A percentile compares a stretch with the other conserved stretches of the same genome.
phyloP scores from a whole-genome alignment of 2,797 vertebrate species.

The Discoglossus pictus region DNA sequence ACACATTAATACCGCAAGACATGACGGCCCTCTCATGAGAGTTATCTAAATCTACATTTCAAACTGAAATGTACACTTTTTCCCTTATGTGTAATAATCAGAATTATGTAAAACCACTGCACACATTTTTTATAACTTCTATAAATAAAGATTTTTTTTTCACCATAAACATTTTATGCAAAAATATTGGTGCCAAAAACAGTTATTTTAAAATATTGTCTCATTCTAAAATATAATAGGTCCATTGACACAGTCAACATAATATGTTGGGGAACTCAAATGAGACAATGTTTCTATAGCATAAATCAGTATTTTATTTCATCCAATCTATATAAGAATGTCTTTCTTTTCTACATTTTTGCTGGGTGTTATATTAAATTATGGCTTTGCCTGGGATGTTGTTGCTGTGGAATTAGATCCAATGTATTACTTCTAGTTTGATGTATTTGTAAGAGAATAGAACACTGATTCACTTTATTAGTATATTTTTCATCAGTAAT shows the following conservation, averaged over 20 bases:
- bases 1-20: too few relatives aligned
- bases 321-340: neutral
- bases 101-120: too few relatives aligned
- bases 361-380: neutral
- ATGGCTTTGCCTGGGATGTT: neutral
- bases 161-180: too few relatives aligned
- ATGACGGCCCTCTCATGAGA: too few relatives aligned
- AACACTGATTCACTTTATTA: constrained; percentile 25
- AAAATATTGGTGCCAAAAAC: too few relatives aligned
- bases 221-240: constrained; percentile 25
- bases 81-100: too few relatives aligned
- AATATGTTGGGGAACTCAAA: constrained; percentile 15
- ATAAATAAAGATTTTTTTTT: too few relatives aligned
- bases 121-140: too few relatives aligned
- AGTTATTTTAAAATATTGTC: constrained; percentile 23
- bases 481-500: constrained; percentile 31
- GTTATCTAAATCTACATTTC: too few relatives aligned
- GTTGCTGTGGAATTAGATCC: constrained; percentile 5
- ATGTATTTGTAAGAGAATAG: constrained; percentile 23
- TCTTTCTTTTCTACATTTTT: constrained; percentile 1
- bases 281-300: neutral
- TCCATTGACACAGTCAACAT: constrained; percentile 29
- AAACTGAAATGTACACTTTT: too few relatives aligned
- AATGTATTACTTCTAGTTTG: constrained; percentile 8
- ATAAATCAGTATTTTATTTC: constrained; percentile 19